These are phyloP conservation scores for Nannospalax galili DNA, from an alignment of 2,113 vertebrate genomes.

Conservation along the genomic window DNA sequence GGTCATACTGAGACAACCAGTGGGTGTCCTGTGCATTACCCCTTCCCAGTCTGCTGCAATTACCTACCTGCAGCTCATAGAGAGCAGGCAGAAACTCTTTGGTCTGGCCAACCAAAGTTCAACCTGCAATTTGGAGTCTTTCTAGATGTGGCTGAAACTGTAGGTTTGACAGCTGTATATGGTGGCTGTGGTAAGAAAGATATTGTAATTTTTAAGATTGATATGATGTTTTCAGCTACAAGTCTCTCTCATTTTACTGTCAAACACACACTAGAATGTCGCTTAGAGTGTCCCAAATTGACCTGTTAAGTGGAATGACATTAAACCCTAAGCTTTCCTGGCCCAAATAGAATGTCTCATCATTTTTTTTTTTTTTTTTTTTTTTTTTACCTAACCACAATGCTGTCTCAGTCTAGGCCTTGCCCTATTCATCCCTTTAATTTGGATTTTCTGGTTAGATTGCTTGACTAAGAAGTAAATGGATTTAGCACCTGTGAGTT, in stretches of 20 bases:
- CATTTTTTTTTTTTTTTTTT: too few relatives aligned
- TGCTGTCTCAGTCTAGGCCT: background rate
- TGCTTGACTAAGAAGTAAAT: conserved; percentile 18
- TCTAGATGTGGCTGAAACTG: background rate
- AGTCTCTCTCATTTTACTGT: background rate
- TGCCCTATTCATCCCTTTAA: conserved; percentile 36
- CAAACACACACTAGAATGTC: background rate
- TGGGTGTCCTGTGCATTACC: background rate
- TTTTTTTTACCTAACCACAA: background rate
- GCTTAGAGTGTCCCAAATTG: background rate
- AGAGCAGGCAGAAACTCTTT: background rate
- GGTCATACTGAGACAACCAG: conserved; percentile 4
- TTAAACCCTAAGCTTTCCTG: background rate
- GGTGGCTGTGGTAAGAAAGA: background rate
- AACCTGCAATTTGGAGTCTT: conserved; percentile 41
- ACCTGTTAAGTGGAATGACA: background rate
- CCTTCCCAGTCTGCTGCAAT: background rate
- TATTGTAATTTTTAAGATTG: background rate
- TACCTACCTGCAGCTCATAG: background rate
- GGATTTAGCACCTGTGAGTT: conserved; percentile 41
- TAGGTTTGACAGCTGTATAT: background rate
- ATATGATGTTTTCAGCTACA: conserved; percentile 36
- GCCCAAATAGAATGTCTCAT: background rate
- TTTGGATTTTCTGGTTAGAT: conserved; percentile 58
- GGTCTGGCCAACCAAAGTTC: background rate